phyloP scores from a whole-genome alignment of 2,888 invertebrate genomes.

The Hecatera dysodea region DNA sequence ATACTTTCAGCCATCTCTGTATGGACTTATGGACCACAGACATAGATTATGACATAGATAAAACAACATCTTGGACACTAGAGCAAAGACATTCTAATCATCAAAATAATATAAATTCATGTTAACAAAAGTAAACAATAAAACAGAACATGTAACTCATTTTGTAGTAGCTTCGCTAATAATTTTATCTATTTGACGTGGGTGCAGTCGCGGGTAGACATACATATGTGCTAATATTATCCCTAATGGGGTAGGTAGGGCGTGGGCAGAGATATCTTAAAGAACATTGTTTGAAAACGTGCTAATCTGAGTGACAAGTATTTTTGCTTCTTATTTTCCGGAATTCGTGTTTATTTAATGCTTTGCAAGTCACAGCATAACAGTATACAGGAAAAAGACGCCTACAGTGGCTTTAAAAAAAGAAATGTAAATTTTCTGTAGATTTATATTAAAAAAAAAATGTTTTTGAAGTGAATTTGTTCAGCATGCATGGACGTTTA shows the following conservation, averaged over 20 bases:
- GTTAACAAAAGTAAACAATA: conserved; percentile 16
- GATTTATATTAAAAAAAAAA: too few relatives aligned
- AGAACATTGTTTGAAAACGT: conserved; percentile 26
- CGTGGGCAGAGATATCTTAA: conserved; percentile 41
- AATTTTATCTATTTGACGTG: conserved; percentile 49
- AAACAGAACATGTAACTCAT: conserved; percentile 30
- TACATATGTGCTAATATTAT: conserved; percentile 53
- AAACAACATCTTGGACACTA: too few relatives aligned
- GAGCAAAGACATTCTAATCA: background rate
- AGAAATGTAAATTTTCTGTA: too few relatives aligned
- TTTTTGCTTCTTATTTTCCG: conserved; percentile 2
- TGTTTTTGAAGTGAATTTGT: too few relatives aligned
- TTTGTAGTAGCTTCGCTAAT: conserved; percentile 40
- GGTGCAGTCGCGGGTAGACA: conserved; percentile 18
- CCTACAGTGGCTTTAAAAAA: too few relatives aligned
- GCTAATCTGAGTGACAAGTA: conserved; percentile 27
- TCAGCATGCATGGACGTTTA: too few relatives aligned
- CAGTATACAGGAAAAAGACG: too few relatives aligned
- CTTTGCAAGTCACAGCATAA: background rate
- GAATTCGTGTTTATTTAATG: background rate
- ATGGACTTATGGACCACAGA: too few relatives aligned
- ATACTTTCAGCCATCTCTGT: too few relatives aligned
- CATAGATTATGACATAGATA: too few relatives aligned
- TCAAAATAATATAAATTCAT: background rate
- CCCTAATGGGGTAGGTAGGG: conserved; percentile 32